Conservation (phyloP, 2,113 vertebrate genomes). For the Toxotes jaculatrix region DNA sequence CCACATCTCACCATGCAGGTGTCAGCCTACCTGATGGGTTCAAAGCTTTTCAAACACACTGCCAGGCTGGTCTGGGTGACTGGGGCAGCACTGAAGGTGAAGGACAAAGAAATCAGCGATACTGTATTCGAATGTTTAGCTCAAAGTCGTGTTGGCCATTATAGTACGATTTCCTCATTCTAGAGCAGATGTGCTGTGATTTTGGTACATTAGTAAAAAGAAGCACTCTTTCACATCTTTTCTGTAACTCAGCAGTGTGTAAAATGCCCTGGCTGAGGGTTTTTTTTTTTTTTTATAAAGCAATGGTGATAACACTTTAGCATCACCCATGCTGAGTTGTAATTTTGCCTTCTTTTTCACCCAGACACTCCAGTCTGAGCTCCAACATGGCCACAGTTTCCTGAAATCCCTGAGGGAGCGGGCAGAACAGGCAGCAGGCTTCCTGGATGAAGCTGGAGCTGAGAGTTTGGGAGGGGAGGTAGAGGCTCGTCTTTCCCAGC, state of each 20-base stretch:
- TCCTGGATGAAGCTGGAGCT: constrained; percentile 87
- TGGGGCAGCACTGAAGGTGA: constrained; percentile 49
- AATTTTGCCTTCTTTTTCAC: constrained; percentile 33
- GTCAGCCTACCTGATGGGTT: constrained; percentile 77
- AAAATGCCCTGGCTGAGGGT: constrained; percentile 11
- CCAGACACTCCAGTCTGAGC: constrained; percentile 86
- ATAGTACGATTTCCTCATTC: neutral
- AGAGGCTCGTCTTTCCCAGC: constrained; percentile 83
- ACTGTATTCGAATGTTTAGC: constrained; percentile 29
- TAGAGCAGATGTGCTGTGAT: neutral
- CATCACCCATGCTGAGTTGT: constrained; percentile 15
- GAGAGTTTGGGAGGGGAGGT: constrained; percentile 88
- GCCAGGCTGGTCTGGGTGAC: constrained; percentile 32
- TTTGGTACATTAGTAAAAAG: neutral
- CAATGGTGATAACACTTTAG: neutral
- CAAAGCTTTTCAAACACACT: constrained; percentile 75
- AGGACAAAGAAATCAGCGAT: constrained; percentile 63
- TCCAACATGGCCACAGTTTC: constrained; percentile 91
- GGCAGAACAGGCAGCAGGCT: constrained; percentile 87
- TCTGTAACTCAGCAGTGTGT: neutral
- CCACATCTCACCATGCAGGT: constrained; percentile 63
- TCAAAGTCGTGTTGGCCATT: constrained; percentile 30
- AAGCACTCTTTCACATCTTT: neutral
- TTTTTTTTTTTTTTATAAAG: neutral
- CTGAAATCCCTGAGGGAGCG: constrained; percentile 93